A percentile compares a stretch with the other conserved stretches of the same genome.
Evolutionary conservation across 64 coral and sea anemone genomes (phyloP).

Genomic region (Catalaphyllia jardinei): DNA sequence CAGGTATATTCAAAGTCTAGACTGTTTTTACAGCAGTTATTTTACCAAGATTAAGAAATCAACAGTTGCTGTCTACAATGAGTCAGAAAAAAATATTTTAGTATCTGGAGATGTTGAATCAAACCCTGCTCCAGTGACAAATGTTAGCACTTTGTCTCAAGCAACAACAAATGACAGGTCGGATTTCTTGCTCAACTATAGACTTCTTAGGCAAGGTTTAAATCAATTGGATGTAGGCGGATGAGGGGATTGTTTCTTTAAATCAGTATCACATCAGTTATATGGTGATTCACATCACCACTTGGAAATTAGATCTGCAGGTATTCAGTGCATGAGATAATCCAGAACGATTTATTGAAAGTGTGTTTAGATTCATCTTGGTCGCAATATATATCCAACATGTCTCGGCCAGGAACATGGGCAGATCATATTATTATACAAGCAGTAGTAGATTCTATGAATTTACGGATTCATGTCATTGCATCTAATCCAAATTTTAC

Average conservation of each 20-base stretch:
- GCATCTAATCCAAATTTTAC: slow-evolving; percentile 39
- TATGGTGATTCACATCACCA: too few species aligned
- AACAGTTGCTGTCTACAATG: too few species aligned
- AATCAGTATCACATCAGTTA: slow-evolving; percentile 46
- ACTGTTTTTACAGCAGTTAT: too few species aligned
- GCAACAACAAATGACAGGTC: slow-evolving; percentile 1
- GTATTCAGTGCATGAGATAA: slow-evolving; percentile 36
- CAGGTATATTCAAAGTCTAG: not conserved
- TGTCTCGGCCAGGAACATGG: slow-evolving; percentile 29
- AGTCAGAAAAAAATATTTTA: too few species aligned
- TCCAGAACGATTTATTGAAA: slow-evolving; percentile 33
- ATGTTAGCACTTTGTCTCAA: too few species aligned
- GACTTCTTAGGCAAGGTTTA: slow-evolving; percentile 42
- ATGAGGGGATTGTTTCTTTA: slow-evolving; percentile 23
- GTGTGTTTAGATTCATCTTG: slow-evolving; percentile 22
- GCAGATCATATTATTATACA: slow-evolving; percentile 16
- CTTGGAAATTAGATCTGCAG: slow-evolving; percentile 28
- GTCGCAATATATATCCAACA: slow-evolving; percentile 21
- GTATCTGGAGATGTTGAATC: too few species aligned
- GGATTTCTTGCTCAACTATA: slow-evolving; percentile 26
- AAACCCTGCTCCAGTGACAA: too few species aligned
- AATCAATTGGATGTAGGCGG: slow-evolving; percentile 41
- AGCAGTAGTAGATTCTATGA: slow-evolving; percentile 30
- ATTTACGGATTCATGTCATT: slow-evolving; percentile 36
- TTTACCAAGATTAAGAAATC: too few species aligned